A percentile compares a stretch with the other conserved stretches of the same genome.
phyloP scores from a whole-genome alignment of 2,113 vertebrate species.

The Tiliqua scincoides region DNA sequence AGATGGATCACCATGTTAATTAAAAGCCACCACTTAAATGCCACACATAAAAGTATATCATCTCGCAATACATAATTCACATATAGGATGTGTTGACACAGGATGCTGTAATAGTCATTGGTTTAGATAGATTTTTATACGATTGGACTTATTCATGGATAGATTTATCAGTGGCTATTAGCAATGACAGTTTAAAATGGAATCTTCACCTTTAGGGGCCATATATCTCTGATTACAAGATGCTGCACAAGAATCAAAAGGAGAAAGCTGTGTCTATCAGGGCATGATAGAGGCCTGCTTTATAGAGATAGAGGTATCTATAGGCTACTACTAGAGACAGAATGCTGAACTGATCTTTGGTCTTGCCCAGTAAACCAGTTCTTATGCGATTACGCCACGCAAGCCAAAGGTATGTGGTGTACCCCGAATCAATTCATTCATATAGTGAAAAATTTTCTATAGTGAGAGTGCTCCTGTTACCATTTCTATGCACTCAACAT shows the following conservation, averaged over 20 bases:
- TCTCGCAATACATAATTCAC: not conserved
- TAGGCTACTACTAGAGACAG: not conserved
- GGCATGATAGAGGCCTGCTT: too few species aligned
- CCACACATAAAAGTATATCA: not conserved
- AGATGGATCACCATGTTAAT: not conserved
- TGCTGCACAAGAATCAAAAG: not conserved
- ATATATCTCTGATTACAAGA: not conserved
- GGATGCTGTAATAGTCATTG: not conserved
- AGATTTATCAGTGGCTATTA: not conserved
- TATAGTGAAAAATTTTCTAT: not conserved
- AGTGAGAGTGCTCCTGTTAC: not conserved
- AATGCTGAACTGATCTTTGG: not conserved
- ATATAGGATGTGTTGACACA: not conserved
- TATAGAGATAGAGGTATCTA: not conserved
- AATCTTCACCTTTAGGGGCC: not conserved
- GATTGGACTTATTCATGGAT: not conserved
- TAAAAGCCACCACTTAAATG: not conserved
- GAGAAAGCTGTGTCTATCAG: not conserved
- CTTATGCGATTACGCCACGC: not conserved
- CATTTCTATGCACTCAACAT: not conserved
- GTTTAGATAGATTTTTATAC: not conserved
- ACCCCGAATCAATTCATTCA: not conserved
- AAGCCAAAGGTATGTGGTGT: not conserved
- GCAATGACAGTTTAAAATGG: too few species aligned
- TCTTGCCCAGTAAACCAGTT: not conserved